Conservation (phyloP, 2,797 vertebrate genomes). For the Microctenopoma steveboyesi region DNA sequence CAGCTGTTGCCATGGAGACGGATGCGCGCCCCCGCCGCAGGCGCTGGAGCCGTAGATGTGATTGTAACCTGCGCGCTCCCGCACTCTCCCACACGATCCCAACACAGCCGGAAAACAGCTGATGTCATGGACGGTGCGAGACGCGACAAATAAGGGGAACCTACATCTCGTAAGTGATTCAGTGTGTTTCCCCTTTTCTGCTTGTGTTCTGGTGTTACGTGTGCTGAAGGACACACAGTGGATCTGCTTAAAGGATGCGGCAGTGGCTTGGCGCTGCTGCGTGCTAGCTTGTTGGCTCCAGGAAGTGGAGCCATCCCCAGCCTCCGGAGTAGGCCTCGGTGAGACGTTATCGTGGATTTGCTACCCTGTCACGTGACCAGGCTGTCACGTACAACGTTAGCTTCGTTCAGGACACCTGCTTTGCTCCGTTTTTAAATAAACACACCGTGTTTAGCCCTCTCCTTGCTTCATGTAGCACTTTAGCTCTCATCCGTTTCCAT, state of each 20-base stretch:
- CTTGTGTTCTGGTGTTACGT: background rate
- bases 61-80: slow-evolving; percentile 75
- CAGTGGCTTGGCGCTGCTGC: slow-evolving; percentile 41
- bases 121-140: slow-evolving; percentile 71
- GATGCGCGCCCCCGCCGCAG: slow-evolving; percentile 71
- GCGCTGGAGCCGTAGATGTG: slow-evolving; percentile 72
- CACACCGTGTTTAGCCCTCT: slow-evolving; percentile 18
- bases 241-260: slow-evolving; percentile 35
- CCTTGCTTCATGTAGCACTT: slow-evolving; percentile 41
- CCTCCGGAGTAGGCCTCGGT: slow-evolving; percentile 69
- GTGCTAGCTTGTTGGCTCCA: slow-evolving; percentile 65
- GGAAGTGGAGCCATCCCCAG: slow-evolving; percentile 71
- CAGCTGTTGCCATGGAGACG: slow-evolving; percentile 69
- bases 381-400: background rate
- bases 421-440: background rate
- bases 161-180: slow-evolving; percentile 74
- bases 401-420: background rate
- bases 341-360: slow-evolving; percentile 15
- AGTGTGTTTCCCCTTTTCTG: slow-evolving; percentile 25
- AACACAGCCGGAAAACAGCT: slow-evolving; percentile 68
- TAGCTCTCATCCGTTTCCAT: slow-evolving; percentile 80
- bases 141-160: slow-evolving; percentile 52
- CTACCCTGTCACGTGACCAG: background rate
- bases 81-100: slow-evolving; percentile 49
- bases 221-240: background rate